These are phyloP conservation scores for Coptodon rendalli DNA, from an alignment of 2,113 vertebrate genomes.

Conservation along the genomic window DNA sequence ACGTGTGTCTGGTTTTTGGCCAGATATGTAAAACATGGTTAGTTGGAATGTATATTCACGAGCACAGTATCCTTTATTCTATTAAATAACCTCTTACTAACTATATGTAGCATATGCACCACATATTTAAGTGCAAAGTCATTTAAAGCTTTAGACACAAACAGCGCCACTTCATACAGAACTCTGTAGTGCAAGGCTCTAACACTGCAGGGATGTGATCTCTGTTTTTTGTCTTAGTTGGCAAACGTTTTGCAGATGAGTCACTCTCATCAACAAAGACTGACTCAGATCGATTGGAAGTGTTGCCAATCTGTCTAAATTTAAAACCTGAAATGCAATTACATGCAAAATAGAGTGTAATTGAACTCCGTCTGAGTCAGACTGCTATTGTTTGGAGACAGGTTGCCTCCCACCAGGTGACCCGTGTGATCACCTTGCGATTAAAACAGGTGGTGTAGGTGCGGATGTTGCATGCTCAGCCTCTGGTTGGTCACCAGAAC, in stretches of 20 bases:
- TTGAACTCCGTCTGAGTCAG: accelerated
- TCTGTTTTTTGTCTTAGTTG: background rate
- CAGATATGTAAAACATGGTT: background rate
- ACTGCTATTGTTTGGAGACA: background rate
- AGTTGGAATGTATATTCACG: background rate
- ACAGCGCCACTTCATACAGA: accelerated
- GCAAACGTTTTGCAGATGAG: background rate
- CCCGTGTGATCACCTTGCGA: background rate
- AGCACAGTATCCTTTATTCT: background rate
- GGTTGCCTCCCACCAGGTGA: background rate
- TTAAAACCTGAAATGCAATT: background rate
- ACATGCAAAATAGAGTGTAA: background rate
- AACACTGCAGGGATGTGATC: background rate
- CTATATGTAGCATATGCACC: background rate
- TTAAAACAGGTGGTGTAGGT: background rate
- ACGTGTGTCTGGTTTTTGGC: background rate
- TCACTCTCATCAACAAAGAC: background rate
- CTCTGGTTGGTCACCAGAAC: background rate
- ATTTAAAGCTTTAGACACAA: background rate
- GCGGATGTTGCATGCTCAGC: background rate
- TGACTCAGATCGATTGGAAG: background rate
- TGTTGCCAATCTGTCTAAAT: background rate
- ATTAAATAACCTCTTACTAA: background rate
- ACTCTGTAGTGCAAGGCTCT: background rate
- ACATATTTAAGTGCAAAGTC: background rate